Percentiles rank a stretch among this genome's conserved stretches.
These are phyloP conservation scores for Drosophila pachea DNA, from an alignment of 1,140 invertebrate species.

Conservation along the genomic window DNA sequence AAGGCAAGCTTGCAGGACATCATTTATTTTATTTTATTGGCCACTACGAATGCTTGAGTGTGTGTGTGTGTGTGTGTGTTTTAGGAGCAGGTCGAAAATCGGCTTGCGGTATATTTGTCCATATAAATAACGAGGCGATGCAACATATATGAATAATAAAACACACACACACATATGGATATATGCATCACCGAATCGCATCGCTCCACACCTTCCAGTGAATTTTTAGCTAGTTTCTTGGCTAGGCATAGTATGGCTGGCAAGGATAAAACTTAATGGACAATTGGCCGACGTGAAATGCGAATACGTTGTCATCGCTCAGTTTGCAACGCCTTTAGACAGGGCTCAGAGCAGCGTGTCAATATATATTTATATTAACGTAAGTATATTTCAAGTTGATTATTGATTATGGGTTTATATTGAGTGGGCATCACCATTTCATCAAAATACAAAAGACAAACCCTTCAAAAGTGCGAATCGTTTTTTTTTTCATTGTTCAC, in stretches of 20 bases:
- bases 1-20: conserved; percentile 1
- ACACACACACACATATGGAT: conserved; percentile 1
- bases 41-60: neutral
- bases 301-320: neutral
- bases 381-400: too few relatives aligned
- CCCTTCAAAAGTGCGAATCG: too few relatives aligned
- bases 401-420: too few relatives aligned
- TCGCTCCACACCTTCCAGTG: neutral
- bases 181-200: neutral
- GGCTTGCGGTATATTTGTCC: neutral
- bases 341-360: conserved; percentile 4
- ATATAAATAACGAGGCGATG: neutral
- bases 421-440: too few relatives aligned
- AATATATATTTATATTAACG: neutral
- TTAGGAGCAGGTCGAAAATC: neutral
- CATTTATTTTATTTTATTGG: neutral
- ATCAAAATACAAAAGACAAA: too few relatives aligned
- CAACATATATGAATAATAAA: neutral
- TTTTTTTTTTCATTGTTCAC: too few relatives aligned
- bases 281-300: conserved; percentile 1
- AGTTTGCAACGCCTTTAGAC: neutral
- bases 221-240: conserved; percentile 2
- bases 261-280: conserved; percentile 1
- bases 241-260: neutral
- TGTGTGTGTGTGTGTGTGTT: neutral